A percentile compares a stretch with the other conserved stretches of the same genome.
These are phyloP conservation scores for Spinus olivaceus DNA, from an alignment of 2,797 vertebrate species.

Conservation along the genomic window DNA sequence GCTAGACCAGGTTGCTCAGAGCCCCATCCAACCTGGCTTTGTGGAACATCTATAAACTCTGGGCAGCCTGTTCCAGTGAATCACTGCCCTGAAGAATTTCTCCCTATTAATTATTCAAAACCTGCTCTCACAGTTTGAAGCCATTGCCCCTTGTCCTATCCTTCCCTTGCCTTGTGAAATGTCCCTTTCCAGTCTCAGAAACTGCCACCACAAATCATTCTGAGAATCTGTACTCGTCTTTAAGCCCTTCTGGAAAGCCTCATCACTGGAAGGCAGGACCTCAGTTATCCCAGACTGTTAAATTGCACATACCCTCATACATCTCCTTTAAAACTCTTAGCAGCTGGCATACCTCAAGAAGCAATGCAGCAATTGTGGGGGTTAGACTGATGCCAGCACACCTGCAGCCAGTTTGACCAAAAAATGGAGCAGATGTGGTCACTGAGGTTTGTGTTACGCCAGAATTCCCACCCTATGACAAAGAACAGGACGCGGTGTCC, in stretches of 20 bases:
- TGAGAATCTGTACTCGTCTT: neutral
- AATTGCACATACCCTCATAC: neutral
- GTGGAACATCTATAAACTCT: neutral
- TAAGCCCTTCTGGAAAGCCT: neutral
- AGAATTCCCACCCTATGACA: neutral
- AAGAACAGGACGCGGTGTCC: rapidly evolving
- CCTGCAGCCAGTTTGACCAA: neutral
- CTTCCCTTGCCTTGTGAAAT: neutral
- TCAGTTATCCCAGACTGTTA: neutral
- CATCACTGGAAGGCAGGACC: neutral
- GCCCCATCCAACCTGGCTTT: neutral
- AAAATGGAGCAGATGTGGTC: neutral
- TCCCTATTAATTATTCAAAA: neutral
- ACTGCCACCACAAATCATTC: neutral
- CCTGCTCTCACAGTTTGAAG: neutral
- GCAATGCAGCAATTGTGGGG: neutral
- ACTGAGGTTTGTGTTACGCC: neutral
- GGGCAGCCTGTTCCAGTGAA: neutral
- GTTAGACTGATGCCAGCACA: neutral
- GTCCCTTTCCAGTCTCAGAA: neutral
- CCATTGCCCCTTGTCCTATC: neutral
- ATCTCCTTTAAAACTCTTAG: neutral
- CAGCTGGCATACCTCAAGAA: neutral
- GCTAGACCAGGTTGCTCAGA: neutral
- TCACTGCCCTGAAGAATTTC: neutral